Evolutionary conservation across 2,888 invertebrate genomes (phyloP).

Genomic region (Coenonympha glycerion): DNA sequence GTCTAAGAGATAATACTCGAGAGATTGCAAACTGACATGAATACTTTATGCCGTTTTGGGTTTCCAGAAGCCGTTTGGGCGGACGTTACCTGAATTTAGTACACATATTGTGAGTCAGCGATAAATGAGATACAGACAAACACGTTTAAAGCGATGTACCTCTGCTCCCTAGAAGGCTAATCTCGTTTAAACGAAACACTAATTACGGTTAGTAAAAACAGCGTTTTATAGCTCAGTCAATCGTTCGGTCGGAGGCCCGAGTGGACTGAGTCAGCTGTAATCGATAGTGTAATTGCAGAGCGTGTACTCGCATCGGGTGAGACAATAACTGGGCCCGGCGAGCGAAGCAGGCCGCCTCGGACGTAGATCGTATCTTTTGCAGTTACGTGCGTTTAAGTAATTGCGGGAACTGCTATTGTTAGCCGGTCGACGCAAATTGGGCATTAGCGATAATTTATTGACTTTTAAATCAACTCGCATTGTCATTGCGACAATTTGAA

Average conservation of each 20-base stretch:
- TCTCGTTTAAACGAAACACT: slow-evolving; percentile 52
- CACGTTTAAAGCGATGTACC: slow-evolving; percentile 9
- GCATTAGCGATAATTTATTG: slow-evolving; percentile 75
- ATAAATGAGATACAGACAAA: slow-evolving; percentile 29
- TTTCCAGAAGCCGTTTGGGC: slow-evolving; percentile 58
- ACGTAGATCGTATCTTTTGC: slow-evolving; percentile 67
- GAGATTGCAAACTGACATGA: slow-evolving; percentile 50
- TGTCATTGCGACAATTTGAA: slow-evolving; percentile 67
- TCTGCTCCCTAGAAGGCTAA: slow-evolving; percentile 27
- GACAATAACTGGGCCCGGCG: slow-evolving; percentile 66
- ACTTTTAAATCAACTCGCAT: slow-evolving; percentile 68
- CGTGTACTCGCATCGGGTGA: slow-evolving; percentile 57
- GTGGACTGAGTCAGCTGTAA: slow-evolving; percentile 64
- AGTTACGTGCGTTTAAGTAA: slow-evolving; percentile 75
- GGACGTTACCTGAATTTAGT: slow-evolving; percentile 57
- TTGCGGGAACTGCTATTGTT: slow-evolving; percentile 75
- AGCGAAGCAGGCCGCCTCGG: slow-evolving; percentile 28
- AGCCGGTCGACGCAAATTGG: slow-evolving; percentile 72
- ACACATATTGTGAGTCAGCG: slow-evolving; percentile 31
- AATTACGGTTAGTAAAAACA: slow-evolving; percentile 64
- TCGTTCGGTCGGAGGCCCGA: slow-evolving; percentile 51
- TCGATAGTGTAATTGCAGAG: slow-evolving; percentile 69
- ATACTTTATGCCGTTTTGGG: slow-evolving; percentile 49
- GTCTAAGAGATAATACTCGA: slow-evolving; percentile 42
- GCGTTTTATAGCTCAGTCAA: slow-evolving; percentile 65